Evolutionary conservation across 2,888 invertebrate genomes (phyloP).

Genomic region (Disparrhopalites patrizii): DNA sequence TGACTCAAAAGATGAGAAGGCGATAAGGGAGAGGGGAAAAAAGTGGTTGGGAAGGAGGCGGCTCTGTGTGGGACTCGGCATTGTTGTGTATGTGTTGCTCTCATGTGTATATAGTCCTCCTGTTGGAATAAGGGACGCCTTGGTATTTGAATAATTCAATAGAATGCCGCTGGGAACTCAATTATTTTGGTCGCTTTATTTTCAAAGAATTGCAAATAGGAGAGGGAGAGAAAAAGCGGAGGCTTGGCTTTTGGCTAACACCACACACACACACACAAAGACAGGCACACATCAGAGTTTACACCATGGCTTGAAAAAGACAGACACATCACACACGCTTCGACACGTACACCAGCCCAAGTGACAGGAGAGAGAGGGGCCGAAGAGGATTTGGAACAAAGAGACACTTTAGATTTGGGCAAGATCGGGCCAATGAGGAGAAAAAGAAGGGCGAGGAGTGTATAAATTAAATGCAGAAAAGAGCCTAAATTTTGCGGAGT

Average conservation of each 20-base stretch:
- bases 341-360: no score
- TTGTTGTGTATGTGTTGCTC: not conserved
- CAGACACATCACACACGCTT: no score
- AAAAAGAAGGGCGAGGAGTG: no score
- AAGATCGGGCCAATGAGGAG: no score
- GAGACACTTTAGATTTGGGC: no score
- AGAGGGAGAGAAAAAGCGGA: slow-evolving; percentile 20
- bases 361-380: no score
- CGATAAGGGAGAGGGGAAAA: not conserved
- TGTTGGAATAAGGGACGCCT: not conserved
- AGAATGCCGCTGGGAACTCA: slow-evolving; percentile 44
- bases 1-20: slow-evolving; percentile 10
- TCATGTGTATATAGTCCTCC: not conserved
- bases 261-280: slow-evolving; percentile 8
- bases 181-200: slow-evolving; percentile 47
- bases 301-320: no score
- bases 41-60: not conserved
- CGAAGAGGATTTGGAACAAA: no score
- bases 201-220: slow-evolving; percentile 48
- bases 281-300: not conserved
- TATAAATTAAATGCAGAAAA: no score
- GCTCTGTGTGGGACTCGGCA: not conserved
- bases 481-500: no score
- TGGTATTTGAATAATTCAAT: slow-evolving; percentile 48
- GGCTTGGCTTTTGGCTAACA: slow-evolving; percentile 23